Conservation (phyloP, 2,113 vertebrate species). For the Prunella fulvescens region DNA sequence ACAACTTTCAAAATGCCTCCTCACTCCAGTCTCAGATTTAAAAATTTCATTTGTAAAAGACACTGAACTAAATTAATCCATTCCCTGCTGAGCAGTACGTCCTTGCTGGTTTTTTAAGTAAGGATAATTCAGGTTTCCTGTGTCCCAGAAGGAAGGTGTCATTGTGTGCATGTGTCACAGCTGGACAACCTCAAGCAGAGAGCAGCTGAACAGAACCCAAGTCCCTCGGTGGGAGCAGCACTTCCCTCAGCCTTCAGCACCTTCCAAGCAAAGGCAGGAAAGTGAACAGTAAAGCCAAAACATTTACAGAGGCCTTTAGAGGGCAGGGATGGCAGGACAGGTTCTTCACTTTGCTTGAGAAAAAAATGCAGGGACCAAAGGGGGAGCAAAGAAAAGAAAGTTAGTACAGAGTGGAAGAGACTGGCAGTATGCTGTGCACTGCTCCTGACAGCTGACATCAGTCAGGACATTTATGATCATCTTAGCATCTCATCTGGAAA, state of each 20-base stretch:
- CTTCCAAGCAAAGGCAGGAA: background rate
- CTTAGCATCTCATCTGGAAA: constrained; percentile 8
- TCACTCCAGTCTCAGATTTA: background rate
- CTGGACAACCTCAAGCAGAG: background rate
- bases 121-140: background rate
- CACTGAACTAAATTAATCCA: background rate
- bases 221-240: background rate
- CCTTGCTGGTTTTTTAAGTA: background rate
- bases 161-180: background rate
- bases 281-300: background rate
- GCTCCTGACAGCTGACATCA: background rate
- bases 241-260: background rate
- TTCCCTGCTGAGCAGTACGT: background rate
- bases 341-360: background rate
- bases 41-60: background rate
- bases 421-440: background rate
- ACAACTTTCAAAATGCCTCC: background rate
- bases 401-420: background rate
- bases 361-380: background rate
- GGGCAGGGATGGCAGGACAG: background rate
- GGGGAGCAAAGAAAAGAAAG: accelerated
- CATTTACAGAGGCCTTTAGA: background rate
- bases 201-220: background rate
- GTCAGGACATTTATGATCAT: background rate
- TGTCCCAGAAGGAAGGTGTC: background rate